Percentiles rank a stretch among this genome's conserved stretches.
Conservation (phyloP, 2,113 vertebrate species). For the Forbesichthys agassizii region DNA sequence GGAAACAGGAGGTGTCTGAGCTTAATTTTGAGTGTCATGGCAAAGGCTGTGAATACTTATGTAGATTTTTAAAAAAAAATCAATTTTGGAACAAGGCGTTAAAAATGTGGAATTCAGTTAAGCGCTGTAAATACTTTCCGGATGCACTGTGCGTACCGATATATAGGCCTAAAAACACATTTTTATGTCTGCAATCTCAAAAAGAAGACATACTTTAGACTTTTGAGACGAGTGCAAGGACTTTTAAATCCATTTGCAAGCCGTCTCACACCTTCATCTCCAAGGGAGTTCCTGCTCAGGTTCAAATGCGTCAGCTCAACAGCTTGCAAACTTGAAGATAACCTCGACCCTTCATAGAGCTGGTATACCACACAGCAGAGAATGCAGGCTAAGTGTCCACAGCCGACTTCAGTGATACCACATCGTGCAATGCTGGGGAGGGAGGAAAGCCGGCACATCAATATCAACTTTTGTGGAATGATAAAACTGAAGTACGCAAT, state of each 20-base stretch:
- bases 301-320: conserved; percentile 48
- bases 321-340: conserved; percentile 5
- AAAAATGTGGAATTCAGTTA: too few species aligned
- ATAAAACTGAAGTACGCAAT: too few species aligned
- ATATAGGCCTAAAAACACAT: too few species aligned
- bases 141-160: too few species aligned
- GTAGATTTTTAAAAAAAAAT: too few species aligned
- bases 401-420: conserved; percentile 33
- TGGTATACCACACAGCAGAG: conserved; percentile 27
- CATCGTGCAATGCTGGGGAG: conserved; percentile 47
- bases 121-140: too few species aligned
- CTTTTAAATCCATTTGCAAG: conserved; percentile 33
- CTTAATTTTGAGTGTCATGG: too few species aligned
- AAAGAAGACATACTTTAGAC: conserved; percentile 21
- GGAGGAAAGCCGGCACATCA: background rate
- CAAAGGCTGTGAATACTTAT: too few species aligned
- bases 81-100: background rate
- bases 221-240: conserved; percentile 35
- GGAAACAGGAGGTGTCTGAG: too few species aligned
- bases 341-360: background rate
- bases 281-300: conserved; percentile 58
- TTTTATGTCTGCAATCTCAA: background rate
- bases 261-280: conserved; percentile 27
- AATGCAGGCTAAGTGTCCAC: conserved; percentile 3
- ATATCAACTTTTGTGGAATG: too few species aligned